Evolutionary conservation across 30 jellyfish, hydroid and myxozoan genomes (phyloP).

Genomic region (Cassiopea xamachana): DNA sequence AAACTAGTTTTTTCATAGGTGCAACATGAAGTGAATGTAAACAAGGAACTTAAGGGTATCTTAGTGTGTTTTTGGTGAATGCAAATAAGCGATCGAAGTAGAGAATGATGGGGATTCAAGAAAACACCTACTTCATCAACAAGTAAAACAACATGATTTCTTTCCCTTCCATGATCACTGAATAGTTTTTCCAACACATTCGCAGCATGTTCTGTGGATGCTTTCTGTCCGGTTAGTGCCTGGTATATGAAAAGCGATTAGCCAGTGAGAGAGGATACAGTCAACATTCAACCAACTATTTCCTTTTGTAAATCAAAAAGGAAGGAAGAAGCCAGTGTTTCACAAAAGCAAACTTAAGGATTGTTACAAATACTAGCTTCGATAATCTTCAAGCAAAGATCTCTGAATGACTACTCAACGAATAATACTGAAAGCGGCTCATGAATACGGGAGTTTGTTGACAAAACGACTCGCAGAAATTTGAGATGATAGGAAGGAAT

Average conservation of each 20-base stretch:
- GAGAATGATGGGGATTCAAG: background rate
- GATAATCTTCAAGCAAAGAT: background rate
- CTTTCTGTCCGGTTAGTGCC: slow-evolving; percentile 92
- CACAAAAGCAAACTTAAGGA: no score
- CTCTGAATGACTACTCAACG: background rate
- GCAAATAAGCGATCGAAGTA: background rate
- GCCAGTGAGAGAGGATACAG: no score
- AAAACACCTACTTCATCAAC: slow-evolving; percentile 84
- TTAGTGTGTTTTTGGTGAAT: background rate
- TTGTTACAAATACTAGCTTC: no score
- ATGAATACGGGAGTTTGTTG: background rate
- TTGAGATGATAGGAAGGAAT: background rate
- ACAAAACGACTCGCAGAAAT: background rate
- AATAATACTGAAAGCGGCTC: background rate
- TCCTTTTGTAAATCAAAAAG: slow-evolving; percentile 15
- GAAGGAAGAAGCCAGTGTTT: no score
- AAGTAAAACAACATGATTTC: slow-evolving; percentile 71
- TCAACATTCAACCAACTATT: no score
- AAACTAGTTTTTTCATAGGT: background rate
- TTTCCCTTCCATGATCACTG: slow-evolving; percentile 44
- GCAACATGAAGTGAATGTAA: background rate
- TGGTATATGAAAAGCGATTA: background rate
- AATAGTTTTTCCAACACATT: slow-evolving; percentile 74
- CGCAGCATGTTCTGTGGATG: slow-evolving; percentile 97
- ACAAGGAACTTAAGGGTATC: background rate